Base-by-base conservation (phyloP, 2,888 invertebrate species). In the Xiphydria camelus region DNA sequence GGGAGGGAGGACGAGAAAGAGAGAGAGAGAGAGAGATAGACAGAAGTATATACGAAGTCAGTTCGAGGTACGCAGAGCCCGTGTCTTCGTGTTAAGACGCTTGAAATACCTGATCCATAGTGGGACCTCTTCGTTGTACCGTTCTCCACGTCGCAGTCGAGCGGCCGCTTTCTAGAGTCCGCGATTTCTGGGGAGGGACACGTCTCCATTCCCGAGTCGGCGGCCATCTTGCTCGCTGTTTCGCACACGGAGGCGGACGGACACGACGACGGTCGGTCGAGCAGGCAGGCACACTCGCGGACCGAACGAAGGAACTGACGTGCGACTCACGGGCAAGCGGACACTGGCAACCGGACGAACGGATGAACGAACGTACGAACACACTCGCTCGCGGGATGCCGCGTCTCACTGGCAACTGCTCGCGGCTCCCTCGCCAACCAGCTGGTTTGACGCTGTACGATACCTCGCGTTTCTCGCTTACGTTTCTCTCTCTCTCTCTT, bases 161-260 rank as follows among this genome's bases (percentile, higher is more conserved):
- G 84, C 69, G 91, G 91, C 78, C 91, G 85, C 83, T 91, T 91
- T 80, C 91, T 86, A 79, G 91, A 91, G 82, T 91, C 91, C 66
- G 86, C 83, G 79, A 89, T 89, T 84, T 91, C 91, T 80, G 91
- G 91, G 83, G 91, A 91, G 79, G 91, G 88, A 84, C 91, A 91
- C 83, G 91, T 89, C 84, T 91, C 91, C 90, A 91, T 91, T 83
- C 88, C 88, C 83, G 89, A 88, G 82, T 91, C 91, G 81, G 90
- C 90, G 83, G 90, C 91, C 90, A 91, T 91, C 82, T 87, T 87
- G 83, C 53, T 66, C 53, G 57, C 61, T 61, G 45, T 51, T 51
- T 51, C 58, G 60, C 64, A 57, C 61, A 55, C 61, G 55, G 54
- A 49, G 47, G 51, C 50, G 45, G 47, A 54, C 39, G 47, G 45